A percentile compares a stretch with the other conserved stretches of the same genome.
Conservation (phyloP, 2,113 vertebrate genomes). For the Phalacrocorax brasilianus region DNA sequence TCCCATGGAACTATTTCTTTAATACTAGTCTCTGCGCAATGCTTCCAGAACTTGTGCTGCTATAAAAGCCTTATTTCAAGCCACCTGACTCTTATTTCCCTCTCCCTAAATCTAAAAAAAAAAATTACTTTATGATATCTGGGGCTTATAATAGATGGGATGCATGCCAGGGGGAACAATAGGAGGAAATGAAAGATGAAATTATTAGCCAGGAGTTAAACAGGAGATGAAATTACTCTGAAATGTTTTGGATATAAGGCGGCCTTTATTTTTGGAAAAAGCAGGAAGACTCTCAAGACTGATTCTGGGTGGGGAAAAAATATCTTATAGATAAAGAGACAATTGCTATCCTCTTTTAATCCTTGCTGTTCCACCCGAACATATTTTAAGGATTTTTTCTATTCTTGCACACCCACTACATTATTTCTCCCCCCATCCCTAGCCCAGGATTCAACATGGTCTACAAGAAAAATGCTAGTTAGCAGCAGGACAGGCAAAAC, state of each 20-base stretch:
- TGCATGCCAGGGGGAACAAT: conserved; percentile 57
- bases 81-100: conserved; percentile 65
- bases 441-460: not conserved
- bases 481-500: not conserved
- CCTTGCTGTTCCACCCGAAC: not conserved
- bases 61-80: conserved; percentile 43
- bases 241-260: conserved; percentile 13
- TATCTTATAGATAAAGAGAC: not conserved
- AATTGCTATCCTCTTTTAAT: not conserved
- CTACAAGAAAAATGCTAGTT: not conserved
- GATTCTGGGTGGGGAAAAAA: not conserved
- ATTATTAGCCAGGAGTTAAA: conserved; percentile 56
- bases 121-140: conserved; percentile 63
- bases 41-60: conserved; percentile 14
- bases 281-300: conserved; percentile 17
- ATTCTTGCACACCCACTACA: not conserved
- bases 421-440: not conserved
- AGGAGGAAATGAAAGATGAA: conserved; percentile 67
- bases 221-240: conserved; percentile 58
- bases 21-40: not conserved
- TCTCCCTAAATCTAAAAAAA: conserved; percentile 42
- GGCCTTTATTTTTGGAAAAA: not conserved
- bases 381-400: conserved; percentile 19
- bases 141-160: conserved; percentile 66
- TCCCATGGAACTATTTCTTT: not conserved